Percentiles rank a stretch among this genome's conserved stretches.
These are phyloP conservation scores for Clarias macrocephalus DNA, from an alignment of 2,113 vertebrate genomes.

Conservation along the genomic window DNA sequence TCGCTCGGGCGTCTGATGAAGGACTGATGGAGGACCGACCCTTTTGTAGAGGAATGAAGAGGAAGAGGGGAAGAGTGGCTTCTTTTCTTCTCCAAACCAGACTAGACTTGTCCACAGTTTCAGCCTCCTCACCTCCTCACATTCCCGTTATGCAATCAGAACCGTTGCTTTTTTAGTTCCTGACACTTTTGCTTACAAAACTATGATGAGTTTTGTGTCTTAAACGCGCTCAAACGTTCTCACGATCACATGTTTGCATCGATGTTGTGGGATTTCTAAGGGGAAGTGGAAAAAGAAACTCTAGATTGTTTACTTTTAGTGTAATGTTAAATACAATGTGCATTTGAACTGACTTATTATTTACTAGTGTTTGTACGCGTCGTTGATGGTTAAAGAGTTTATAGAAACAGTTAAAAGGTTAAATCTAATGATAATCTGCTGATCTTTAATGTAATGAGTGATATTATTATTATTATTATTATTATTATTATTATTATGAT, in stretches of 20 bases:
- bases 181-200: neutral
- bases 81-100: slow-evolving; percentile 48
- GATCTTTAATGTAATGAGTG: too few relatives aligned
- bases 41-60: slow-evolving; percentile 66
- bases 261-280: neutral
- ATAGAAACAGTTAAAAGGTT: too few relatives aligned
- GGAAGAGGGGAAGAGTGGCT: slow-evolving; percentile 12
- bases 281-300: neutral
- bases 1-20: neutral
- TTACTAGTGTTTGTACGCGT: neutral
- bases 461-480: too few relatives aligned
- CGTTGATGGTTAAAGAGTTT: too few relatives aligned
- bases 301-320: neutral
- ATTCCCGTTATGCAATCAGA: neutral
- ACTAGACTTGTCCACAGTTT: slow-evolving; percentile 59
- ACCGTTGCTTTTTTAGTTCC: neutral
- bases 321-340: neutral
- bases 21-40: neutral
- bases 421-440: too few relatives aligned
- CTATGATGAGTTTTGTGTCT: neutral
- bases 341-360: neutral
- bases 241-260: neutral
- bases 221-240: neutral
- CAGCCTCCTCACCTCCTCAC: neutral
- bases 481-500: too few relatives aligned